Evolutionary conservation across 2,113 vertebrate genomes (phyloP).

Genomic region (Sceloporus tristichus): DNA sequence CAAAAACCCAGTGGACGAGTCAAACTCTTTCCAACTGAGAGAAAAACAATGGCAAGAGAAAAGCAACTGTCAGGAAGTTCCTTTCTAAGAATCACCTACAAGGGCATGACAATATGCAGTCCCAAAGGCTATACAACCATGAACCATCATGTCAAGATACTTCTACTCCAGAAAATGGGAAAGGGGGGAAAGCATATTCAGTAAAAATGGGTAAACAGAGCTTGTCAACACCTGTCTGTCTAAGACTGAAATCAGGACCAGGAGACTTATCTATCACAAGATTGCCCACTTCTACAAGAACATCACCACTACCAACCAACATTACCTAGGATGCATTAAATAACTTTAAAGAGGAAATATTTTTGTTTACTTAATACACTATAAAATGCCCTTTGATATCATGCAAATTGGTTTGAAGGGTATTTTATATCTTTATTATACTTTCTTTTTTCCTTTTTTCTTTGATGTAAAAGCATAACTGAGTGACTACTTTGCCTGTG

Average conservation of each 20-base stretch:
- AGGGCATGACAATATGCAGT: neutral
- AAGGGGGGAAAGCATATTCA: neutral
- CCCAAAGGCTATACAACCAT: neutral
- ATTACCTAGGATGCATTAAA: neutral
- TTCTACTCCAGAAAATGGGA: neutral
- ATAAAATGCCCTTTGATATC: slow-evolving; percentile 3
- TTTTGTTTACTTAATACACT: neutral
- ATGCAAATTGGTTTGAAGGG: neutral
- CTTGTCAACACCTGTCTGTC: neutral
- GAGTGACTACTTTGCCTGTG: slow-evolving; percentile 8
- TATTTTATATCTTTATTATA: slow-evolving; percentile 17
- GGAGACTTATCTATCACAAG: neutral
- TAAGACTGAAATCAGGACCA: neutral
- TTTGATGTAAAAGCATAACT: slow-evolving; percentile 30
- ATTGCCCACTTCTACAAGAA: neutral
- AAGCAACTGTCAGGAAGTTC: too few species aligned
- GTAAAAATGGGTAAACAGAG: neutral
- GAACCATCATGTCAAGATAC: neutral
- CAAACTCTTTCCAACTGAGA: too few species aligned
- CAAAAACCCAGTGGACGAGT: too few species aligned
- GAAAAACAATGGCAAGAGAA: too few species aligned
- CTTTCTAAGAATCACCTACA: neutral
- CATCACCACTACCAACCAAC: neutral
- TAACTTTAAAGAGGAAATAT: neutral
- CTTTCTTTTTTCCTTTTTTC: slow-evolving; percentile 33